Percentiles rank a stretch among this genome's conserved stretches.
phyloP scores from a whole-genome alignment of 2,888 invertebrate species.

The Himalopsyche anomala region DNA sequence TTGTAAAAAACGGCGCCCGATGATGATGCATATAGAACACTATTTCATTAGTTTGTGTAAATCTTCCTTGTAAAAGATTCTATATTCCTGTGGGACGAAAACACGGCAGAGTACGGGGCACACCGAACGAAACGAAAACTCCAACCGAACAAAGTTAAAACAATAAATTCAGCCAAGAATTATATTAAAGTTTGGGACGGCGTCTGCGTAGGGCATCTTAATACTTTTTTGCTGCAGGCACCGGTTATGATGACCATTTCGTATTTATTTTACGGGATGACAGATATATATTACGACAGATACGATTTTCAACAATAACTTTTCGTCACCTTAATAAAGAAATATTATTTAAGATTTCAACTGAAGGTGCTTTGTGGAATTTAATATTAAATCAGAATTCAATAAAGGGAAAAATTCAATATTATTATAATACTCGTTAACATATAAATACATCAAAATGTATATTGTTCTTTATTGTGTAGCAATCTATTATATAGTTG shows the following conservation, averaged over 20 bases:
- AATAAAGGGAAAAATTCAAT: too few species aligned
- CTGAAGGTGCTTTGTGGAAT: too few species aligned
- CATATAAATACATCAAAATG: too few species aligned
- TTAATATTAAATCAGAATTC: too few species aligned
- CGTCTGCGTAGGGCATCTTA: conserved; percentile 61
- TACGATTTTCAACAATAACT: neutral
- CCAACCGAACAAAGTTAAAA: conserved; percentile 61
- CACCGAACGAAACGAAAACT: conserved; percentile 46
- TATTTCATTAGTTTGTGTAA: conserved; percentile 25
- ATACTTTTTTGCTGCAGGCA: conserved; percentile 64
- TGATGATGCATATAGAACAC: neutral
- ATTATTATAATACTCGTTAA: too few species aligned
- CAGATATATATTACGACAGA: neutral
- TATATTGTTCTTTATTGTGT: too few species aligned
- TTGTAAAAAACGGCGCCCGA: too few species aligned
- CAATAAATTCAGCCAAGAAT: conserved; percentile 63
- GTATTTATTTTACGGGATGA: neutral
- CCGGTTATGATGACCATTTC: conserved; percentile 50
- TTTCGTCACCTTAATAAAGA: too few species aligned
- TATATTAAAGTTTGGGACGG: conserved; percentile 64
- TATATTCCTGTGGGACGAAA: conserved; percentile 46
- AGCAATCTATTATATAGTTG: too few species aligned
- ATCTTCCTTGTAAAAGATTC: conserved; percentile 36
- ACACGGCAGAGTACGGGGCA: conserved; percentile 37
- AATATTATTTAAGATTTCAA: too few species aligned